Evolutionary conservation across 2,888 invertebrate species (phyloP), one percentile per base, ranked within the genome.

Genomic region (Andrena praecox): DNA sequence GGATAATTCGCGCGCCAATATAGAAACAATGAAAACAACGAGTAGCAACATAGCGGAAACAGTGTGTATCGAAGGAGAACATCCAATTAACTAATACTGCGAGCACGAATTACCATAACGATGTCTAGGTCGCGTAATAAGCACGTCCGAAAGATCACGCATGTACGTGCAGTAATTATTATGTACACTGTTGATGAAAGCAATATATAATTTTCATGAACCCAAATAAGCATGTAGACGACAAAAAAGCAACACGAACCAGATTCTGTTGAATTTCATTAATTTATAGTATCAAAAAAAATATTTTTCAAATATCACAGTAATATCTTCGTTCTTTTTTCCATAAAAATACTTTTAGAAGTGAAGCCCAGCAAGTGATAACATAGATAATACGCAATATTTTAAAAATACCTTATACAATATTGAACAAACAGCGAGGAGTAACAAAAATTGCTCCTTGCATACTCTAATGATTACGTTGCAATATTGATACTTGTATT

Each of bases 51-150:
- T 42, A 62, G 20, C 20, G 16, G 27, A 7, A 48, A 64, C 16
- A 50, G 16, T 7, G 6, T 20, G 50, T 48, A 66, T 50, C n/a
- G 29, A 54, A 29, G 31, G 33, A 31, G 12, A 48, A 59, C 8
- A 50, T 62, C 6, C 12, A 62, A 50, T 31, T 62, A 71, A 48
- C n/a, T 50, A n/a, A 29, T 29, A 50, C 8, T 50, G 67, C 54
- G 5, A 20, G 31, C 29, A 29, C 10, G 29, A 48, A 74, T 74
- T 66, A 59, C 31, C 8, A 16, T 66, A 74, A 67, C 59, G 59
- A 48, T 59, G 48, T 27, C 16, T 56, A 12, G 24, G 10, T 16
- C n/a, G 2, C 10, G 29, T 72, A 54, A 72, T 64, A 54, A 67
- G 31, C 31, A 48, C 24, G 20, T 24, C 10, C 8, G n/a, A 8